Evolutionary conservation across 2,888 invertebrate species (phyloP).

Genomic region (Rhingia rostrata): DNA sequence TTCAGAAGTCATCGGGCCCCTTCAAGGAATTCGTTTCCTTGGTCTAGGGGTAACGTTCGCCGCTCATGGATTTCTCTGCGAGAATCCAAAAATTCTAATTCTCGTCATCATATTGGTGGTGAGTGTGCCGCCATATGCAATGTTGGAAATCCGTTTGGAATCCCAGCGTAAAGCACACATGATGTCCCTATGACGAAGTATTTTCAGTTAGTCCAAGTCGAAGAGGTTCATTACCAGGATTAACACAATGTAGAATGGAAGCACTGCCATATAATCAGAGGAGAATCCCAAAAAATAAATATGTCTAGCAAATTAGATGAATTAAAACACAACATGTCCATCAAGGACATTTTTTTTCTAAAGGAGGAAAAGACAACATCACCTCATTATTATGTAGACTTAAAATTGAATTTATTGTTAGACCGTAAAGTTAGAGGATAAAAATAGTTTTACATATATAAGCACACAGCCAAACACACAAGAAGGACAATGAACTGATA

Average conservation of each 20-base stretch:
- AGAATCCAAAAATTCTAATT: constrained; percentile 81
- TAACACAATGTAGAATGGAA: constrained; percentile 79
- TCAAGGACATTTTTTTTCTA: background rate
- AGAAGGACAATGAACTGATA: constrained; percentile 33
- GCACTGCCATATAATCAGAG: constrained; percentile 45
- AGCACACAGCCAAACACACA: background rate
- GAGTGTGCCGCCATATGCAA: constrained; percentile 82
- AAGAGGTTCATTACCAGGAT: constrained; percentile 79
- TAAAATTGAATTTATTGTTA: constrained; percentile 14
- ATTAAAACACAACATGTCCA: background rate
- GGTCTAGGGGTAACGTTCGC: constrained; percentile 87
- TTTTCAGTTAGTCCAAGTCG: constrained; percentile 81
- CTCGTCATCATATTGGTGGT: constrained; percentile 81
- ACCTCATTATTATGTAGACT: constrained; percentile 26
- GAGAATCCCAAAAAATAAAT: background rate
- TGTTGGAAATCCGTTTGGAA: constrained; percentile 82
- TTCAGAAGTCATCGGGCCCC: constrained; percentile 82
- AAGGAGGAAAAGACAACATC: background rate
- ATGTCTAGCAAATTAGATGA: background rate
- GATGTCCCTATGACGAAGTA: constrained; percentile 82
- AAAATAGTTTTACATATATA: constrained; percentile 28
- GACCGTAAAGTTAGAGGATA: background rate
- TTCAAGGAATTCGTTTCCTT: constrained; percentile 85
- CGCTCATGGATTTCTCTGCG: constrained; percentile 86
- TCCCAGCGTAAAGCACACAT: constrained; percentile 82